Evolutionary conservation across 2,113 vertebrate species (phyloP).

Genomic region (Felis catus): F.catus_Fca126_mat1.0 CM031415.1:103091001-103091500

Average conservation of each 20-base stretch:
- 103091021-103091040: slow-evolving; percentile 59
- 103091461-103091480: slow-evolving; percentile 83
- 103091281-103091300: slow-evolving; percentile 52
- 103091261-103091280: slow-evolving; percentile 38
- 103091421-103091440: slow-evolving; percentile 77
- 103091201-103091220: slow-evolving; percentile 80
- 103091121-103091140: slow-evolving; percentile 48
- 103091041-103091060: slow-evolving; percentile 64
- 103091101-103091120: slow-evolving; percentile 66
- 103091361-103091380: slow-evolving; percentile 63
- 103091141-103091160: slow-evolving; percentile 80
- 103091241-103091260: slow-evolving; percentile 56
- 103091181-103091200: slow-evolving; percentile 77
- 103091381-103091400: slow-evolving; percentile 26
- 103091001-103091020: background rate
- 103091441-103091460: slow-evolving; percentile 80
- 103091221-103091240: slow-evolving; percentile 72
- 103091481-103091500: slow-evolving; percentile 68
- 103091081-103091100: slow-evolving; percentile 69
- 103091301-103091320: slow-evolving; percentile 44
- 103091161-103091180: slow-evolving; percentile 73
- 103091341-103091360: slow-evolving; percentile 41
- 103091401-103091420: background rate
- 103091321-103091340: slow-evolving; percentile 40
- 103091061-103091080: slow-evolving; percentile 67